Evolutionary conservation across 2,113 vertebrate genomes (phyloP), one percentile per base, ranked within the genome.

Genomic region (Carassius auratus): DNA sequence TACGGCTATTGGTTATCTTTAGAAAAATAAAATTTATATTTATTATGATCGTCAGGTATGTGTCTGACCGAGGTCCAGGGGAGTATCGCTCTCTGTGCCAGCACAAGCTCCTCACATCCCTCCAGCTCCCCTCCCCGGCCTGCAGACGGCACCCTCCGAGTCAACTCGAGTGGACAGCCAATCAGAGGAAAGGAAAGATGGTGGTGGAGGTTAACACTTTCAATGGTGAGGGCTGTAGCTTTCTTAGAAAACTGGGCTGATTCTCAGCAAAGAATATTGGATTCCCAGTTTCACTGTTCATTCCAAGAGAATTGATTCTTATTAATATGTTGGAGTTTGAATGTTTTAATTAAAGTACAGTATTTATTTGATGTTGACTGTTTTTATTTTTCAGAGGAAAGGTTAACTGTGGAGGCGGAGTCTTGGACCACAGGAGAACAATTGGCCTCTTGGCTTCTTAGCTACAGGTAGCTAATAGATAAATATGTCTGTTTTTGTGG

Each of bases 381-480:
- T 75, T 10, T 86, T 62, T 69, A 14, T 83, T 75, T 83, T 19
- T 42, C 90, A 99, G 98, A 98, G 84, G 97, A 98, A 69, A 94
- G 55, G 73, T 86, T 96, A 88, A 96, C 96, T 0, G 91, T 94
- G 1, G 96, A 98, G 86, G 96, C 99, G 86, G 97, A 97, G 73
- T 99, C 98, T 33, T 99, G 98, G 98, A 98, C 97, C 71, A 99
- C 98, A 0, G 98, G 96, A 42, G 98, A 99, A 87, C 94, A 98
- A 59, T 89, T 97, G 23, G 95, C 96, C 0, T 94, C 94, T 13
- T 95, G 95, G 93, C 89, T 99, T 33, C 94, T 99, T 50, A 92
- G 91, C 81, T 94, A 90, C 91, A 97, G 95, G 98, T 99, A 87
- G 23, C 5, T 17, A 66, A 79, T 99, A 87, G 23, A 15, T 26